These are phyloP conservation scores for Coilia nasus DNA, from an alignment of 2,797 vertebrate genomes.

Conservation along the genomic window DNA sequence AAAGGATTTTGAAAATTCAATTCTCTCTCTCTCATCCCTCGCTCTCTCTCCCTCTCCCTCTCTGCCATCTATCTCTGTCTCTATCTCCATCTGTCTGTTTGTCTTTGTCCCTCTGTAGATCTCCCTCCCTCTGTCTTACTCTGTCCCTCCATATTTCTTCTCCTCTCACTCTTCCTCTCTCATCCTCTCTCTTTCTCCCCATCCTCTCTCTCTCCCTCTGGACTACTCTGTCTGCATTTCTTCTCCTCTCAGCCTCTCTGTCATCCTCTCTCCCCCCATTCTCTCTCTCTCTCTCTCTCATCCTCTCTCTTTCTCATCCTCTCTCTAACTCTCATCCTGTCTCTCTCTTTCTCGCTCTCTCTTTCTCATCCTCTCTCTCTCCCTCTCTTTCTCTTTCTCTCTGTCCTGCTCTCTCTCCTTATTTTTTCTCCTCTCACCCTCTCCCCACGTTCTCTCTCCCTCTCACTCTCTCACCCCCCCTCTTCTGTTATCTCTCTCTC, in stretches of 20 bases:
- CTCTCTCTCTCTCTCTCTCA: too few species aligned
- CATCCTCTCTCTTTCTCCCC: too few species aligned
- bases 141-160: too few species aligned
- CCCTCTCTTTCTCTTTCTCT: background rate
- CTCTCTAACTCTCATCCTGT: background rate
- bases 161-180: too few species aligned
- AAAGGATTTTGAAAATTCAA: too few species aligned
- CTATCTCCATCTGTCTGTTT: too few species aligned
- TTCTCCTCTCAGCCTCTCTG: too few species aligned
- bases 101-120: background rate
- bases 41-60: too few species aligned
- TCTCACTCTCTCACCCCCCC: background rate
- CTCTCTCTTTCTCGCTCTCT: background rate
- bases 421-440: background rate
- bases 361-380: background rate
- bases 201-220: too few species aligned
- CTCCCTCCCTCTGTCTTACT: background rate
- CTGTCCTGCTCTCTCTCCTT: background rate
- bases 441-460: background rate
- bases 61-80: too few species aligned
- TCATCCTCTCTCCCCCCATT: too few species aligned
- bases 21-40: background rate
- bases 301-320: slow-evolving; percentile 31
- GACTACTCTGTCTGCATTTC: background rate
- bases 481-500: background rate